phyloP scores from a whole-genome alignment of 2,888 invertebrate species.

The Brachypterus glaber region DNA sequence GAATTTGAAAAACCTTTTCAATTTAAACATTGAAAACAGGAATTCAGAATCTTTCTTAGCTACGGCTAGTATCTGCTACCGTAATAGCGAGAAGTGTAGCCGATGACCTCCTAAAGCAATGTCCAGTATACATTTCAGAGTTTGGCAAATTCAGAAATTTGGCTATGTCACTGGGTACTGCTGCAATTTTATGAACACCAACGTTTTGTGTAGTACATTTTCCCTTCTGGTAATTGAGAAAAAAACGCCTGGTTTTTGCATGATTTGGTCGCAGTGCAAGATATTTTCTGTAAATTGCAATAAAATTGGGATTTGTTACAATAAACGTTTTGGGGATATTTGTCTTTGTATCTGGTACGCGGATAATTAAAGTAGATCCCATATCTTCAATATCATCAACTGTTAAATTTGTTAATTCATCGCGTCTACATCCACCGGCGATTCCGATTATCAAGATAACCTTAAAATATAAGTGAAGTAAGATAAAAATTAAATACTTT shows the following conservation, averaged over 20 bases:
- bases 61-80: too few species aligned
- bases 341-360: slow-evolving; percentile 15
- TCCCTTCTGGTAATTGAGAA: slow-evolving; percentile 9
- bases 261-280: slow-evolving; percentile 10
- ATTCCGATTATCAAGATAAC: slow-evolving; percentile 17
- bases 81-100: too few species aligned
- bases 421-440: slow-evolving; percentile 17
- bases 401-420: slow-evolving; percentile 17
- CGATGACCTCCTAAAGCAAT: slow-evolving; percentile 6
- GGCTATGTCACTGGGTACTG: background rate
- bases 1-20: too few species aligned
- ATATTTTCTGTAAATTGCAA: slow-evolving; percentile 13
- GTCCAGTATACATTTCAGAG: slow-evolving; percentile 4
- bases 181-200: slow-evolving; percentile 1
- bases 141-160: background rate
- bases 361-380: slow-evolving; percentile 8
- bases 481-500: slow-evolving; percentile 6
- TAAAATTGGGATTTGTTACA: slow-evolving; percentile 9
- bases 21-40: too few species aligned
- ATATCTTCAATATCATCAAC: slow-evolving; percentile 17
- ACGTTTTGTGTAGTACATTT: slow-evolving; percentile 12
- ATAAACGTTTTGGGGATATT: slow-evolving; percentile 13
- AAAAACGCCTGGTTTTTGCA: slow-evolving; percentile 8
- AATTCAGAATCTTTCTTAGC: too few species aligned
- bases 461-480: slow-evolving; percentile 9